These are phyloP conservation scores for Kryptolebias ocellatus DNA, from an alignment of 2,797 vertebrate species.

Conservation along the genomic window DNA sequence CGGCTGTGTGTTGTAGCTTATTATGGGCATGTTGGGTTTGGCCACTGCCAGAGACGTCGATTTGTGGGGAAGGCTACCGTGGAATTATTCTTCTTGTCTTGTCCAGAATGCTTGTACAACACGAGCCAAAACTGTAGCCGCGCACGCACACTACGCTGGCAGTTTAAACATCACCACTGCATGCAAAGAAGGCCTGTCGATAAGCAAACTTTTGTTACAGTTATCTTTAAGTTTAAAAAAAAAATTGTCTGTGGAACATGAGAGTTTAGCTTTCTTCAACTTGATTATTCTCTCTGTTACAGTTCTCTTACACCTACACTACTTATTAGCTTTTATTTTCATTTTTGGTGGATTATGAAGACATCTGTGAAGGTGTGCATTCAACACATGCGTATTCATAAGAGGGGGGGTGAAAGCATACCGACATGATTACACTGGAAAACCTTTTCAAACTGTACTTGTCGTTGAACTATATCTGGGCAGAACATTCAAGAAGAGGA, in stretches of 20 bases:
- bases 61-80: slow-evolving; percentile 53
- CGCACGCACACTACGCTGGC: slow-evolving; percentile 27
- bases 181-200: not conserved
- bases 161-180: slow-evolving; percentile 17
- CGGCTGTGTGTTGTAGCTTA: slow-evolving; percentile 51
- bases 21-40: slow-evolving; percentile 61
- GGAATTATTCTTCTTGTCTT: slow-evolving; percentile 38
- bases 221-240: not conserved
- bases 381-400: too few species aligned
- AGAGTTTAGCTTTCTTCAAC: slow-evolving; percentile 12
- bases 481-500: not conserved
- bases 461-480: not conserved
- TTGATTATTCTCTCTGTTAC: not conserved
- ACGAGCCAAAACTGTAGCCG: slow-evolving; percentile 33
- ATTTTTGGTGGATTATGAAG: too few species aligned
- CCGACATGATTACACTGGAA: too few species aligned
- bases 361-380: too few species aligned
- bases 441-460: too few species aligned
- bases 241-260: slow-evolving; percentile 15
- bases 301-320: too few species aligned
- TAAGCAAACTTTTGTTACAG: slow-evolving; percentile 1
- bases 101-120: slow-evolving; percentile 15
- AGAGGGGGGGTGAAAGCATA: too few species aligned
- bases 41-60: slow-evolving; percentile 23
- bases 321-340: too few species aligned